Evolutionary conservation across 2,797 vertebrate species (phyloP).

Genomic region (Atherinosoma microstoma): DNA sequence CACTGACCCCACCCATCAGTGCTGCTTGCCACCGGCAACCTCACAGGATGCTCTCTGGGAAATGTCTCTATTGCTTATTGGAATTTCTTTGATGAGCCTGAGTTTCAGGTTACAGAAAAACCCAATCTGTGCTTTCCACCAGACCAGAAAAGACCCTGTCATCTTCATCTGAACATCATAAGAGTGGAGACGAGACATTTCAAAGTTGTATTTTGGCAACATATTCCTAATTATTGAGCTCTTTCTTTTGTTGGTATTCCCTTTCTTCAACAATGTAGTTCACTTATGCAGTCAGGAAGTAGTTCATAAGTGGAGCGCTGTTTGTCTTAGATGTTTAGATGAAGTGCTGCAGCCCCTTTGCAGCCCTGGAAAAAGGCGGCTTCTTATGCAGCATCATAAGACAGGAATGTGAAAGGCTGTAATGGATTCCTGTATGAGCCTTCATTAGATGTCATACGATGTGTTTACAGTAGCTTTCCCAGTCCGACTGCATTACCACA

Average conservation of each 20-base stretch:
- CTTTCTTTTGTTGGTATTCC: conserved; percentile 16
- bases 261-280: background rate
- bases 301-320: conserved; percentile 9
- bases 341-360: conserved; percentile 38
- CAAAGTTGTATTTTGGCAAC: conserved; percentile 1
- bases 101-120: conserved; percentile 77
- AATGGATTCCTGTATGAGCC: conserved; percentile 71
- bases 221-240: conserved; percentile 14
- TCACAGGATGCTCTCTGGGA: conserved; percentile 79
- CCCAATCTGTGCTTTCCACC: conserved; percentile 53
- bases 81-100: conserved; percentile 76
- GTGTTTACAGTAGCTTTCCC: conserved; percentile 80
- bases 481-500: conserved; percentile 69
- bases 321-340: conserved; percentile 38
- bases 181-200: conserved; percentile 26
- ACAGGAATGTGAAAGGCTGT: conserved; percentile 67
- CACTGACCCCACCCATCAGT: conserved; percentile 73
- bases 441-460: conserved; percentile 67
- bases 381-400: conserved; percentile 51
- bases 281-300: conserved; percentile 24
- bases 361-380: conserved; percentile 36
- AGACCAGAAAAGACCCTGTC: conserved; percentile 29
- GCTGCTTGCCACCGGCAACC: conserved; percentile 64
- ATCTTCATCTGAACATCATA: conserved; percentile 36
- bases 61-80: conserved; percentile 81